Conservation (phyloP, 2,797 vertebrate species). For the Macropodus opercularis region DNA sequence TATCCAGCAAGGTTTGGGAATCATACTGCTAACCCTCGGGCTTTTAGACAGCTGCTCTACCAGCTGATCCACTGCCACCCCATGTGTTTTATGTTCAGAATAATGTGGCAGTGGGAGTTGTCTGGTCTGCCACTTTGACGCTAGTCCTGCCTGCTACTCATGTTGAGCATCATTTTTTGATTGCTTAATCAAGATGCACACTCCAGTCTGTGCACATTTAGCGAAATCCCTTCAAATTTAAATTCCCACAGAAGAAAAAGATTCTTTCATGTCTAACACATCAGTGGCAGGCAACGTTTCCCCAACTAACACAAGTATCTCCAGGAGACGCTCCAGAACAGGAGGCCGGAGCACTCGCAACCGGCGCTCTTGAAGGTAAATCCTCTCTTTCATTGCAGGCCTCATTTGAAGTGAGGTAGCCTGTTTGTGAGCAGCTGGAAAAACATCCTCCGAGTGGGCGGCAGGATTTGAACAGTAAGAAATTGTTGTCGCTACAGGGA, state of each 20-base stretch:
- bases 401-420: constrained; percentile 64
- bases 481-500: constrained; percentile 65
- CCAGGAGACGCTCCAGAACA: constrained; percentile 39
- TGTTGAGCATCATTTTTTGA: no score
- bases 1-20: no score
- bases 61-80: no score
- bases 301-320: constrained; percentile 20
- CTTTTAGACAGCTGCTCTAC: no score
- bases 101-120: no score
- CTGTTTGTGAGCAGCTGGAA: constrained; percentile 74
- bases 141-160: no score
- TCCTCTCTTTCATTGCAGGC: constrained; percentile 22
- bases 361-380: constrained; percentile 44
- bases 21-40: no score
- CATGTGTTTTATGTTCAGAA: no score
- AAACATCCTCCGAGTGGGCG: constrained; percentile 76
- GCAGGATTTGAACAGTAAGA: constrained; percentile 68
- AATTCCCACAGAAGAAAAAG: constrained; percentile 8
- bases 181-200: no score
- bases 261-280: constrained; percentile 26
- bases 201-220: constrained; percentile 1
- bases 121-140: no score
- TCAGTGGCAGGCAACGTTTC: constrained; percentile 7
- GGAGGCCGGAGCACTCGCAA: constrained; percentile 25
- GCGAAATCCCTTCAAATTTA: neutral